A percentile compares a stretch with the other conserved stretches of the same genome.
These are phyloP conservation scores for Acleris cristana DNA, from an alignment of 2,888 invertebrate genomes.

Conservation along the genomic window DNA sequence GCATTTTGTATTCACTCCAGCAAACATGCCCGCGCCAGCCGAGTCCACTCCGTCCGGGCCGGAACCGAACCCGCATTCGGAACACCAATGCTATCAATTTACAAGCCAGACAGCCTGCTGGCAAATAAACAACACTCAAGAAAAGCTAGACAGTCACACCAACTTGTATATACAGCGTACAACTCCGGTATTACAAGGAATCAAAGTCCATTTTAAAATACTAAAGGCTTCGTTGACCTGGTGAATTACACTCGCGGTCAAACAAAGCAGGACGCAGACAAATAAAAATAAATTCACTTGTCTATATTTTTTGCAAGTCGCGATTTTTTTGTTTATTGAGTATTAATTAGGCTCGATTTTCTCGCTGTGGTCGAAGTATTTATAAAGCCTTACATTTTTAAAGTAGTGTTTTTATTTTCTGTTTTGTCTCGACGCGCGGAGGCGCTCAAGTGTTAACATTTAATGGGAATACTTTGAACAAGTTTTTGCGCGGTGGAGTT, in stretches of 20 bases:
- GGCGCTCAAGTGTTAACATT: constrained; percentile 31
- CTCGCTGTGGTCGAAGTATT: constrained; percentile 23
- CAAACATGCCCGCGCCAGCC: too few species aligned
- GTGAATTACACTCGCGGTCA: constrained; percentile 44
- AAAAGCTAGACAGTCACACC: constrained; percentile 30
- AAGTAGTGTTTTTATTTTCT: constrained; percentile 21
- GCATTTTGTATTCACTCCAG: too few species aligned
- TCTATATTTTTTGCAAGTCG: constrained; percentile 41
- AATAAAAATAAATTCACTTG: constrained; percentile 69
- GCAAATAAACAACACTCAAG: constrained; percentile 50
- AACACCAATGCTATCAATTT: constrained; percentile 56
- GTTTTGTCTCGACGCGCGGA: constrained; percentile 2
- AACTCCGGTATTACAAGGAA: neutral
- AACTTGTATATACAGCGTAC: constrained; percentile 2
- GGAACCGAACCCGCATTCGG: constrained; percentile 10
- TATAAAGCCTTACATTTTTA: constrained; percentile 23
- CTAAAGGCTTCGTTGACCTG: neutral
- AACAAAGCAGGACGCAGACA: constrained; percentile 46
- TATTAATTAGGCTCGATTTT: constrained; percentile 35
- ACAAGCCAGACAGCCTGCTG: constrained; percentile 51
- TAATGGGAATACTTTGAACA: constrained; percentile 31
- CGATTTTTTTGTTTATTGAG: constrained; percentile 50
- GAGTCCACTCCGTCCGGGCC: constrained; percentile 5
- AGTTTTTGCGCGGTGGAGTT: constrained; percentile 26
- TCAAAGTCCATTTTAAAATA: neutral